Base-by-base conservation (phyloP, 1,140 invertebrate species). In the Drosophila pandora region DNA sequence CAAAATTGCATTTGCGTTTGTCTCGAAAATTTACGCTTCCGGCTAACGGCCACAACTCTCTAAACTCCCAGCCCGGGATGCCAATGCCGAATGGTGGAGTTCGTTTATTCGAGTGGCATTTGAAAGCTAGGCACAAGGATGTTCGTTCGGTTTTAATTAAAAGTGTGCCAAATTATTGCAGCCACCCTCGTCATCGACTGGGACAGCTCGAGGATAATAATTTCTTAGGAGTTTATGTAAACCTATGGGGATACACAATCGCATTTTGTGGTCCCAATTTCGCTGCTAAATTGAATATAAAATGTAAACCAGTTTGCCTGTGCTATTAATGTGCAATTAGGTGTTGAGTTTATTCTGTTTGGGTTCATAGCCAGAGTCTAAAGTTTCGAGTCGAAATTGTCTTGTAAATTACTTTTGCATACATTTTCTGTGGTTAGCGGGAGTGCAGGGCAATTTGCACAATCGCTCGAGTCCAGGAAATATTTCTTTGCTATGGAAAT, bases 391-490 rank as follows among this genome's bases (percentile, higher is more conserved):
- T 48, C 59, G 34, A 74, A 74, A 73, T 74, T 74, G 53, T 62
- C 69, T 64, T 73, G 71, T 47, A 74, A 74, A 74, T 74, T 63
- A 74, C 69, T 74, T 74, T 74, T 74, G 70, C 71, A 74, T 74
- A 74, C 49, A 75, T 74, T 74, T 57, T 3, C 43, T 58, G 41
- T 32, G 70, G 71, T 47, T 47, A 34, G 54, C 30, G 50, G 28
- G 64, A 54, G 41, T 39, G 53, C 53, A 65, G 48, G 52, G 56
- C 37, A 74, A 65, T 74, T 74, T 74, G 54, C 70, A 53, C 39
- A 53, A 53, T 73, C 63, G 22, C 52, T 58, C 7, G 12, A 54
- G 30, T 32, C 2, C 28, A 37, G 45, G 12, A 22, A 13, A 30
- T 69, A 69, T 56, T 54, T 37, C 52, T 55, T 21, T 56, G 69